Evolutionary conservation across 2,113 vertebrate species (phyloP).

Genomic region (Epinephelus cyanopodus): DNA sequence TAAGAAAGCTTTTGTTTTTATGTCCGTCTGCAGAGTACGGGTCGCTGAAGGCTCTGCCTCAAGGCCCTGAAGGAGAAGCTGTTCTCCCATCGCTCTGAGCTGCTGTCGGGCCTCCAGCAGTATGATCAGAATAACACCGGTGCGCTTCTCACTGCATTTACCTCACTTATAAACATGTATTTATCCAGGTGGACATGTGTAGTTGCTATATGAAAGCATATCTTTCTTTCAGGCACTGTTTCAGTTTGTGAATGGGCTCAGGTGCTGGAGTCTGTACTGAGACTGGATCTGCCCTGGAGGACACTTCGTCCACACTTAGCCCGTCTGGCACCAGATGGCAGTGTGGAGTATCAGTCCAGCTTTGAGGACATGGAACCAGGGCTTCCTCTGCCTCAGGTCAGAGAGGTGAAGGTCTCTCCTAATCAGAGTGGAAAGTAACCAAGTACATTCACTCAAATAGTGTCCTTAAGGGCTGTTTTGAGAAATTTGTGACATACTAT

Average conservation of each 20-base stretch:
- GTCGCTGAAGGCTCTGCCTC: slow-evolving; percentile 91
- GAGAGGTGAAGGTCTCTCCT: background rate
- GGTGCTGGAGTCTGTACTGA: slow-evolving; percentile 88
- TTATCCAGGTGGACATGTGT: background rate
- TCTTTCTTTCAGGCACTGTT: slow-evolving; percentile 85
- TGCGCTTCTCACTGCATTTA: slow-evolving; percentile 45
- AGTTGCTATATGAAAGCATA: background rate
- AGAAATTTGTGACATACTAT: no score
- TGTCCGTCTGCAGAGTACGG: slow-evolving; percentile 84
- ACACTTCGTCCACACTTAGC: slow-evolving; percentile 87
- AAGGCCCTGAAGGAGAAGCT: slow-evolving; percentile 91
- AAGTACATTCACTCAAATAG: background rate
- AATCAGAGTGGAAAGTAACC: no score
- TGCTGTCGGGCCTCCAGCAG: slow-evolving; percentile 86
- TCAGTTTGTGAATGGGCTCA: slow-evolving; percentile 90
- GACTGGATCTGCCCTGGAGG: slow-evolving; percentile 94
- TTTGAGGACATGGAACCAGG: slow-evolving; percentile 89
- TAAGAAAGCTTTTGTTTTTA: background rate
- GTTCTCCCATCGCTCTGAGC: slow-evolving; percentile 89
- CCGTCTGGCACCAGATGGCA: slow-evolving; percentile 81
- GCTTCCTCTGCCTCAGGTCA: slow-evolving; percentile 87
- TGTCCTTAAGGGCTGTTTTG: background rate
- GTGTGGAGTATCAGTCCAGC: slow-evolving; percentile 90
- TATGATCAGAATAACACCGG: slow-evolving; percentile 87
- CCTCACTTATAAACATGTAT: background rate